Percentiles rank a stretch among this genome's conserved stretches.
Conservation (phyloP, 2,113 vertebrate genomes). For the Neodontobutis hainanensis region DNA sequence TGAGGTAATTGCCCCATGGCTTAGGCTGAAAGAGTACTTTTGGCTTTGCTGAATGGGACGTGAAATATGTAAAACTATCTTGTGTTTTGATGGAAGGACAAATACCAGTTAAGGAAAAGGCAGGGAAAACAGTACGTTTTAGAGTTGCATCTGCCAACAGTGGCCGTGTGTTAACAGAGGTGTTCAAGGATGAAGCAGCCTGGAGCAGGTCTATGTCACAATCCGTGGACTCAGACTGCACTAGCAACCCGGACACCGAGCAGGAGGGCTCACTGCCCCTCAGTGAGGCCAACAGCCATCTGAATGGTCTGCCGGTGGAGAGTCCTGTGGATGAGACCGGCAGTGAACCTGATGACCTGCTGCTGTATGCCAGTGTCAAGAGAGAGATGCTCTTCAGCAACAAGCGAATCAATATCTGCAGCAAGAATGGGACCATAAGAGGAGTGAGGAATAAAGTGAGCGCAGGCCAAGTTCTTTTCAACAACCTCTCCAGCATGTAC, state of each 20-base stretch:
- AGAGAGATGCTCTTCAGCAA: slow-evolving; percentile 86
- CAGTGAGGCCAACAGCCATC: slow-evolving; percentile 85
- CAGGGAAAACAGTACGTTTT: slow-evolving; percentile 87
- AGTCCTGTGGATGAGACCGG: slow-evolving; percentile 76
- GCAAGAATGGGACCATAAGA: slow-evolving; percentile 96
- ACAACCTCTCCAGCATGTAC: slow-evolving; percentile 89
- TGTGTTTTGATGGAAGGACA: slow-evolving; percentile 74
- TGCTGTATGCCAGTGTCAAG: slow-evolving; percentile 86
- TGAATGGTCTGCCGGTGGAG: slow-evolving; percentile 76
- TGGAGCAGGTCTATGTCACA: slow-evolving; percentile 64
- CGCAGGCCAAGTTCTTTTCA: slow-evolving; percentile 94
- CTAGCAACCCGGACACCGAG: slow-evolving; percentile 82
- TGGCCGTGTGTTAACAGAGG: slow-evolving; percentile 90
- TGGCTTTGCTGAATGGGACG: slow-evolving; percentile 49
- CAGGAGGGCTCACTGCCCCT: slow-evolving; percentile 67
- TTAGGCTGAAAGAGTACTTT: slow-evolving; percentile 20
- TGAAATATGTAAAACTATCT: slow-evolving; percentile 76
- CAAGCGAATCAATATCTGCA: slow-evolving; percentile 93
- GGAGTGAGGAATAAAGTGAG: slow-evolving; percentile 98
- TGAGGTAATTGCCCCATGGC: slow-evolving; percentile 46
- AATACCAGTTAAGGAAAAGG: slow-evolving; percentile 71
- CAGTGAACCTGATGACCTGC: slow-evolving; percentile 85
- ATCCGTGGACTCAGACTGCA: slow-evolving; percentile 85
- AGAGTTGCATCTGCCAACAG: slow-evolving; percentile 92
- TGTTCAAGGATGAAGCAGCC: slow-evolving; percentile 84